Percentiles rank a stretch among this genome's conserved stretches.
Evolutionary conservation across 1,140 invertebrate species (phyloP).

Genomic region (Drosophila pruinosa): DNA sequence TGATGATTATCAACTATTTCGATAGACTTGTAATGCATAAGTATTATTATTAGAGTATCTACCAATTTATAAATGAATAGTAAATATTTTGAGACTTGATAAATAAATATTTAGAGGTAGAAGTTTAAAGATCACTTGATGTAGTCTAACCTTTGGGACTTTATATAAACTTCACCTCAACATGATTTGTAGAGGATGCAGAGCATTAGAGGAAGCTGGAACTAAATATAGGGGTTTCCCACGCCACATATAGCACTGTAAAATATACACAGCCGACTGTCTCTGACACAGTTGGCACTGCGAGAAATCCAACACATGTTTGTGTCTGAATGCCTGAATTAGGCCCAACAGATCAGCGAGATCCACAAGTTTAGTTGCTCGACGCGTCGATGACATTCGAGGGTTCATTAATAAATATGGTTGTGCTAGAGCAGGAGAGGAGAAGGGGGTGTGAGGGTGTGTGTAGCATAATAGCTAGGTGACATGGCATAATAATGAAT

Average conservation of each 20-base stretch:
- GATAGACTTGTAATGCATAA: no score
- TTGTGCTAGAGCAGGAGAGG: neutral
- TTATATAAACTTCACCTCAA: neutral
- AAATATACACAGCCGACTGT: neutral
- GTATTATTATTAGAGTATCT: no score
- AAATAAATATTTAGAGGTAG: neutral
- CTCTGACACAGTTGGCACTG: constrained; percentile 21
- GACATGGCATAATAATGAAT: constrained; percentile 14
- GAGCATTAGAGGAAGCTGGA: neutral
- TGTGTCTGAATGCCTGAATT: neutral
- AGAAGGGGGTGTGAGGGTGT: neutral
- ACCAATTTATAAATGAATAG: no score
- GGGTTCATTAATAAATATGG: constrained; percentile 8
- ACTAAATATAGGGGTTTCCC: neutral
- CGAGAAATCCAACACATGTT: constrained; percentile 7
- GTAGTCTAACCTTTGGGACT: neutral
- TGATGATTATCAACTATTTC: no score
- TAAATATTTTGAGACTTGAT: no score
- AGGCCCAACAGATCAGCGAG: neutral
- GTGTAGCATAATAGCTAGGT: neutral
- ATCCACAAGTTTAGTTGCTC: constrained; percentile 6
- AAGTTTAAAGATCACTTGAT: no score
- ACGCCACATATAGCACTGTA: neutral
- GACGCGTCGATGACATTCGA: neutral
- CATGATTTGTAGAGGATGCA: no score